Evolutionary conservation across 2,888 invertebrate species (phyloP).

Genomic region (Lathronympha strigana): DNA sequence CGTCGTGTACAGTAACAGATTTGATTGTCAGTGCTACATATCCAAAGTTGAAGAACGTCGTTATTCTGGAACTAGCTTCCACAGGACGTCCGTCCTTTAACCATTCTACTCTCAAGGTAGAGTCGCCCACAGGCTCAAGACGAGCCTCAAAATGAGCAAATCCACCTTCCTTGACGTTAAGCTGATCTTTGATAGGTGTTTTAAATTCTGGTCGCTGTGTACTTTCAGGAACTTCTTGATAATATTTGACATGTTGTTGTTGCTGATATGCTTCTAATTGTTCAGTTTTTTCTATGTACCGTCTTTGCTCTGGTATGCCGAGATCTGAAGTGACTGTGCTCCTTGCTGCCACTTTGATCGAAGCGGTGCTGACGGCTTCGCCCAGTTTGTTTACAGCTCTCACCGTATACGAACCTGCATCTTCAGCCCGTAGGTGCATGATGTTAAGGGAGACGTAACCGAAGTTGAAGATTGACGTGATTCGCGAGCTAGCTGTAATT

Average conservation of each 20-base stretch:
- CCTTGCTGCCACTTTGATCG: slow-evolving; percentile 89
- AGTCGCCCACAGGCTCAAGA: slow-evolving; percentile 96
- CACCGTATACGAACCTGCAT: slow-evolving; percentile 97
- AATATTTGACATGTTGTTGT: slow-evolving; percentile 91
- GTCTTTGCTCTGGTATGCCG: slow-evolving; percentile 94
- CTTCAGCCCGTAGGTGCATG: slow-evolving; percentile 99
- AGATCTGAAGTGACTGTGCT: slow-evolving; percentile 94
- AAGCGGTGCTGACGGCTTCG: slow-evolving; percentile 94
- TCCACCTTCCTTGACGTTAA: slow-evolving; percentile 94
- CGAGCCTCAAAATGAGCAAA: slow-evolving; percentile 98
- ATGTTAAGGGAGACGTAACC: slow-evolving; percentile 99
- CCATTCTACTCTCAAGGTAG: slow-evolving; percentile 96
- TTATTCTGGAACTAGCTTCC: slow-evolving; percentile 96
- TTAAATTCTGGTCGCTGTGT: slow-evolving; percentile 93
- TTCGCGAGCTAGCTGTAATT: slow-evolving; percentile 98
- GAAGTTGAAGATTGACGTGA: slow-evolving; percentile 99
- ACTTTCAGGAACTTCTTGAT: slow-evolving; percentile 92
- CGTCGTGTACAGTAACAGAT: slow-evolving; percentile 94
- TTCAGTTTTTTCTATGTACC: slow-evolving; percentile 96
- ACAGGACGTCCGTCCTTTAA: slow-evolving; percentile 95
- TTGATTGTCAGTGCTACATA: slow-evolving; percentile 97
- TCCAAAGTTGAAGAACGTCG: slow-evolving; percentile 97
- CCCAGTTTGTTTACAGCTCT: slow-evolving; percentile 96
- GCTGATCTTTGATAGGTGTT: slow-evolving; percentile 94
- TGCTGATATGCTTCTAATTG: slow-evolving; percentile 95